Evolutionary conservation across 2,797 vertebrate species (phyloP).

Genomic region (Brotula barbata): DNA sequence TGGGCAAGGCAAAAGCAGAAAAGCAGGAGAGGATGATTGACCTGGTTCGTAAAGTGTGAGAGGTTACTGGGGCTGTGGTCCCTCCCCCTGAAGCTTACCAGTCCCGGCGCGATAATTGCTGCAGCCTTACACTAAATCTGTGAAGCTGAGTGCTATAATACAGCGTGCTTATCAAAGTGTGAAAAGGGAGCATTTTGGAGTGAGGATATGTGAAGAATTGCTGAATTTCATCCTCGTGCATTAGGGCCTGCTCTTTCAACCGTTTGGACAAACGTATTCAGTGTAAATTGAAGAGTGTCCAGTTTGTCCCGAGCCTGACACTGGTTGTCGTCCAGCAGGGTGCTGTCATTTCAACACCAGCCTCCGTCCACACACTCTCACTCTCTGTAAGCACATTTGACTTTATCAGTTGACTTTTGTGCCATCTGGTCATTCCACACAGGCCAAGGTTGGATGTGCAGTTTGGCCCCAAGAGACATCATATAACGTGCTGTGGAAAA

Average conservation of each 20-base stretch:
- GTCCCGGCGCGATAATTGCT: too few relatives aligned
- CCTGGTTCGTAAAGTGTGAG: too few relatives aligned
- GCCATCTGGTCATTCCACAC: slow-evolving; percentile 64
- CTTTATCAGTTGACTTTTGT: slow-evolving; percentile 67
- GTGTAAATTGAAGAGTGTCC: slow-evolving; percentile 22
- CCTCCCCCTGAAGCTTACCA: too few relatives aligned
- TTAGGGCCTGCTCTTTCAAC: not conserved
- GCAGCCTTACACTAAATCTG: not conserved
- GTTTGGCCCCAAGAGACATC: slow-evolving; percentile 39
- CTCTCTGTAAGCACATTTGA: slow-evolving; percentile 64
- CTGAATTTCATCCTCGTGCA: not conserved
- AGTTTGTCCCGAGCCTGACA: slow-evolving; percentile 38
- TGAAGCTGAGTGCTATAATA: not conserved
- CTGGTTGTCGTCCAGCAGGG: slow-evolving; percentile 36
- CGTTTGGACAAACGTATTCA: slow-evolving; percentile 15
- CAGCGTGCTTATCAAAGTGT: not conserved
- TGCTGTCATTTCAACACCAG: slow-evolving; percentile 56
- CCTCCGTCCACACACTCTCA: slow-evolving; percentile 57
- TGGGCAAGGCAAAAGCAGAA: too few relatives aligned
- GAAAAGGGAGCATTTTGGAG: too few relatives aligned
- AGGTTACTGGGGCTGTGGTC: too few relatives aligned
- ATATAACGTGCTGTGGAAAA: too few relatives aligned
- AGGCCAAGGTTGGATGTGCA: slow-evolving; percentile 37
- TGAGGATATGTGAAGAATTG: too few relatives aligned
- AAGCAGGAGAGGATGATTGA: too few relatives aligned